Base-by-base conservation (phyloP, 2,113 vertebrate genomes). In the Ptilorrhoa leucosticta region DNA sequence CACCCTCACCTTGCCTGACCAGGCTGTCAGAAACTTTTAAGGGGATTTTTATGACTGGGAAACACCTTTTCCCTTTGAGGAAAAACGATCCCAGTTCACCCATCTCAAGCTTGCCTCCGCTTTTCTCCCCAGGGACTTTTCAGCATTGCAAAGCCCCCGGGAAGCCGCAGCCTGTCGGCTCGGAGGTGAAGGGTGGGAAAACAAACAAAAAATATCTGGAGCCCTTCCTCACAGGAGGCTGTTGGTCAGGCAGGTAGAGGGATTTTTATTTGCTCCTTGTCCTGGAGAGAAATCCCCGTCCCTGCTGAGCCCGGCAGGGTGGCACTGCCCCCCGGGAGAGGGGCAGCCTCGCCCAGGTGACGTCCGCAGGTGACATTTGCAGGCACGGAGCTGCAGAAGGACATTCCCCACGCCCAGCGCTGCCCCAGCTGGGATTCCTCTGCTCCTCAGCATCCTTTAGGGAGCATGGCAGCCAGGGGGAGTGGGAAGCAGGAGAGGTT, bases 401-500 rank as follows among this genome's bases (percentile, higher is more conserved):
- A 6, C 7, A 2, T 16, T 17, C 6, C 6, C 2, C 3, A 0
- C 9, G 2, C 17, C 37, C 37, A 6, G 65, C 13, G 1, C 53
- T 9, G 66, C 72, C 28, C 42, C 64, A 13, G 58, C 65, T 51
- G 19, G 0, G 4, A 3, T 33, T 37, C n/a, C 71, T 45, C 23
- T 47, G 3, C 5, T 16, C 35, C 56, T 53, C 6, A 0, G 40
- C 16, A 20, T 10, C 64, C 81, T 24, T 13, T 8, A 17, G 35
- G 35, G 47, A 48, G 23, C 2, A 3, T 24, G 40, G 61, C 47
- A 19, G 56, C 4, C 33, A 4, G 48, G 65, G 64, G 20, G 1
- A 6, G 40, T 5, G 72, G 40, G 58, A 10, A 71, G 63, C 11
- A 1, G 42, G 58, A 58, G 50, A 15, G 73, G 9, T 73, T 91